Evolutionary conservation across 1,140 invertebrate genomes (phyloP).

Genomic region (Drosophila kohkoa): DNA sequence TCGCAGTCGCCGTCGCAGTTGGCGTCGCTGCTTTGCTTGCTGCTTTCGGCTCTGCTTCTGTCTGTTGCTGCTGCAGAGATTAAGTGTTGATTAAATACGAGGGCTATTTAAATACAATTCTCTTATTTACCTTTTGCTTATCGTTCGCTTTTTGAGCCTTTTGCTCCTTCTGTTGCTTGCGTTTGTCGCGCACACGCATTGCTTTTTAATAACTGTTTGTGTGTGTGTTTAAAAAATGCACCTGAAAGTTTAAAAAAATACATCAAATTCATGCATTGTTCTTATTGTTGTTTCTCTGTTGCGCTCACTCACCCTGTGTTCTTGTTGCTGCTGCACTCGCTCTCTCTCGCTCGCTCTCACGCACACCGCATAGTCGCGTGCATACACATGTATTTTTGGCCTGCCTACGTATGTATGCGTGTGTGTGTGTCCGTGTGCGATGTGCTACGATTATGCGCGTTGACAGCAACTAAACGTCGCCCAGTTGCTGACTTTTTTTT

Average conservation of each 20-base stretch:
- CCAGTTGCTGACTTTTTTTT: constrained; percentile 32
- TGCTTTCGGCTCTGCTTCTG: constrained; percentile 12
- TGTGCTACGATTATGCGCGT: constrained; percentile 80
- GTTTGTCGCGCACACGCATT: constrained; percentile 76
- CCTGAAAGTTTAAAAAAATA: constrained; percentile 24
- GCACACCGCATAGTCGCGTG: constrained; percentile 27
- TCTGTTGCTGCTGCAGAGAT: constrained; percentile 16
- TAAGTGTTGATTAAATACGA: not conserved
- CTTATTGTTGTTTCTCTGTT: constrained; percentile 47
- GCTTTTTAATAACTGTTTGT: constrained; percentile 4
- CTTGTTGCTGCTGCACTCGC: constrained; percentile 13
- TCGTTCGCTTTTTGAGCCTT: constrained; percentile 38
- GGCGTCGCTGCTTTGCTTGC: constrained; percentile 27
- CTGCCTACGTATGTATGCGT: not conserved
- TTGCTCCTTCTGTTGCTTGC: constrained; percentile 58
- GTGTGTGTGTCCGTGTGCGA: constrained; percentile 46
- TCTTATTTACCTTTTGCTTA: constrained; percentile 46
- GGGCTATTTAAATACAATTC: not conserved
- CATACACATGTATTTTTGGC: constrained; percentile 21
- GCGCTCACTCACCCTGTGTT: constrained; percentile 54
- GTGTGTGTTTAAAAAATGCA: constrained; percentile 21
- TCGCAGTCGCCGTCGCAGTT: constrained; percentile 5
- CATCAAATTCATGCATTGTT: constrained; percentile 21
- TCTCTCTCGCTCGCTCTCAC: constrained; percentile 25
- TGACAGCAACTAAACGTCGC: constrained; percentile 70